Conservation (phyloP, 2,113 vertebrate genomes). For the Scolopax mira region DNA sequence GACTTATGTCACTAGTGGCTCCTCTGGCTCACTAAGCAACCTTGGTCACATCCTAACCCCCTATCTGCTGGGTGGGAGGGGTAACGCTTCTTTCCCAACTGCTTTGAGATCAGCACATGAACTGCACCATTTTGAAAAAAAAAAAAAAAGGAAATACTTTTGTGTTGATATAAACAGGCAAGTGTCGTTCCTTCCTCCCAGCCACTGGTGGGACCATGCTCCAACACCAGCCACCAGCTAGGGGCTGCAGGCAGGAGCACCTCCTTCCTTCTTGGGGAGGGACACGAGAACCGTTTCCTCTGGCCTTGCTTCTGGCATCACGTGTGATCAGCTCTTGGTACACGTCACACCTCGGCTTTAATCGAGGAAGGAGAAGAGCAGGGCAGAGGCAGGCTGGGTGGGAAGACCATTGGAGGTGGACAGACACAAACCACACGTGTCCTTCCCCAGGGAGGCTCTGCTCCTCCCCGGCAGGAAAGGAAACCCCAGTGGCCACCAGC, state of each 20-base stretch:
- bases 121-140: background rate
- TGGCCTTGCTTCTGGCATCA: background rate
- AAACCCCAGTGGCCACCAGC: background rate
- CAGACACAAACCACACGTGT: background rate
- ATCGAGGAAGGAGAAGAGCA: background rate
- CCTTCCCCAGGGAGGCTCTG: background rate
- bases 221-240: accelerated
- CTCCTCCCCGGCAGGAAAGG: background rate
- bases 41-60: background rate
- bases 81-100: background rate
- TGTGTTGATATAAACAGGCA: background rate
- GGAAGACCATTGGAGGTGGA: background rate
- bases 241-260: background rate
- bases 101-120: background rate
- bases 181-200: background rate
- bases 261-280: background rate
- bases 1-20: background rate
- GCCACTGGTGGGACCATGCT: accelerated
- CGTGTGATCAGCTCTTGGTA: accelerated
- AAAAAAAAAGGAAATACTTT: background rate
- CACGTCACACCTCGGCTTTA: background rate
- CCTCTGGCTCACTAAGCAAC: background rate
- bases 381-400: accelerated
- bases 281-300: background rate
- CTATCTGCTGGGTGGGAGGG: background rate